A percentile compares a stretch with the other conserved stretches of the same genome.
Conservation (phyloP, 2,888 invertebrate species). For the Cacoxenus indagator region DNA sequence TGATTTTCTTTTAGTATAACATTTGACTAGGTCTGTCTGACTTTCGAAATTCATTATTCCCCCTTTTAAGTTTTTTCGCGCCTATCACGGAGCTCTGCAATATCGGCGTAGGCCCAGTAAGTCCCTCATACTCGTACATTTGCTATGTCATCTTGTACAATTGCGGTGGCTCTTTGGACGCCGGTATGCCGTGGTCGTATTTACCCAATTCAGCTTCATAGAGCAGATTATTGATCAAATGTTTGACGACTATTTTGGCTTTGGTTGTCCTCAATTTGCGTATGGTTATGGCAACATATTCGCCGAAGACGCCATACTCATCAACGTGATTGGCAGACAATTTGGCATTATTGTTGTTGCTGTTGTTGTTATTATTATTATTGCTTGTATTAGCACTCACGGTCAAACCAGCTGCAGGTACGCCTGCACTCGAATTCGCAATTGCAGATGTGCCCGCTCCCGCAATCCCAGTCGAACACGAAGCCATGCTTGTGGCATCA, state of each 20-base stretch:
- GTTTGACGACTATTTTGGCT: conserved; percentile 68
- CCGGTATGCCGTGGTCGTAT: conserved; percentile 67
- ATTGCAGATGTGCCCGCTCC: background rate
- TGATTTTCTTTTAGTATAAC: conserved; percentile 25
- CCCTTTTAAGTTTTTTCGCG: background rate
- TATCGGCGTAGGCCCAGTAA: no score
- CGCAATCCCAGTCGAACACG: background rate
- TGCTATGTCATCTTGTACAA: conserved; percentile 65
- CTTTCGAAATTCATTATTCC: conserved; percentile 27
- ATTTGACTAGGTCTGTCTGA: conserved; percentile 42
- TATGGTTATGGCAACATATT: conserved; percentile 68
- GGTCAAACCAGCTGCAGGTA: background rate
- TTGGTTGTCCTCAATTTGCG: conserved; percentile 67
- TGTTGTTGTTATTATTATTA: conserved; percentile 18
- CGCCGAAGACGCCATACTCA: conserved; percentile 68
- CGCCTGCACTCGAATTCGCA: background rate
- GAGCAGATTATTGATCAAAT: conserved; percentile 66
- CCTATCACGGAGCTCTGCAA: no score
- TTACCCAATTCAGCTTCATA: conserved; percentile 68
- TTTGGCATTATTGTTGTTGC: conserved; percentile 27
- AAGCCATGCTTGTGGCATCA: background rate
- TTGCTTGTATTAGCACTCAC: background rate
- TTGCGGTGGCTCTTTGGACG: conserved; percentile 67
- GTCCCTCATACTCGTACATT: background rate
- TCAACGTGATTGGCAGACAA: conserved; percentile 45